These are phyloP conservation scores for Anguilla rostrata DNA, from an alignment of 2,113 vertebrate genomes.

Conservation along the genomic window DNA sequence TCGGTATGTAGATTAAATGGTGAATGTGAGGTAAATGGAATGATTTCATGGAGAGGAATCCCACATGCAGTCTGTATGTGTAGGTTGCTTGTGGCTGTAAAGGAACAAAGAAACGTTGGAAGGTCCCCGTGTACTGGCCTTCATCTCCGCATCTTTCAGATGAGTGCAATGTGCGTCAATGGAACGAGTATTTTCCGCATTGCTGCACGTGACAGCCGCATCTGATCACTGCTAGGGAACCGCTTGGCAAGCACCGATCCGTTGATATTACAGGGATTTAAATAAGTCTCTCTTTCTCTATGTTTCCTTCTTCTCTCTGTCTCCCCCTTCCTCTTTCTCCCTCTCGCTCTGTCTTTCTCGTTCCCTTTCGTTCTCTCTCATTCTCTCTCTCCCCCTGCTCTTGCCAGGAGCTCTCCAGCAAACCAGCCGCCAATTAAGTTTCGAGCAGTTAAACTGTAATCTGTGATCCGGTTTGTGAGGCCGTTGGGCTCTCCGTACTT, in stretches of 20 bases:
- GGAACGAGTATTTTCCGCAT: neutral
- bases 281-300: neutral
- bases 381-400: neutral
- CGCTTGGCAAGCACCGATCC: neutral
- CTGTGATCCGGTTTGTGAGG: slow-evolving; percentile 26
- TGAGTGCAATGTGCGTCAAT: neutral
- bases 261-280: neutral
- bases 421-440: slow-evolving; percentile 40
- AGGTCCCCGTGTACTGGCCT: no score
- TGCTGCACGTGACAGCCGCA: neutral
- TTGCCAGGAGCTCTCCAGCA: neutral
- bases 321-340: neutral
- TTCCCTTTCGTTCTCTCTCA: neutral
- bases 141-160: neutral
- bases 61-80: slow-evolving; percentile 18
- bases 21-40: neutral
- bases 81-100: neutral
- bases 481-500: slow-evolving; percentile 1
- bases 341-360: neutral
- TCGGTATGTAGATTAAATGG: neutral
- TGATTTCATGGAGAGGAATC: slow-evolving; percentile 40
- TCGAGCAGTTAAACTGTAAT: slow-evolving; percentile 40
- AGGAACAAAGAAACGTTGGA: neutral
- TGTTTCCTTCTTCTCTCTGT: neutral
- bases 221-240: neutral